Base-by-base conservation (phyloP, 2,888 invertebrate genomes). In the Thelaira solivaga region DNA sequence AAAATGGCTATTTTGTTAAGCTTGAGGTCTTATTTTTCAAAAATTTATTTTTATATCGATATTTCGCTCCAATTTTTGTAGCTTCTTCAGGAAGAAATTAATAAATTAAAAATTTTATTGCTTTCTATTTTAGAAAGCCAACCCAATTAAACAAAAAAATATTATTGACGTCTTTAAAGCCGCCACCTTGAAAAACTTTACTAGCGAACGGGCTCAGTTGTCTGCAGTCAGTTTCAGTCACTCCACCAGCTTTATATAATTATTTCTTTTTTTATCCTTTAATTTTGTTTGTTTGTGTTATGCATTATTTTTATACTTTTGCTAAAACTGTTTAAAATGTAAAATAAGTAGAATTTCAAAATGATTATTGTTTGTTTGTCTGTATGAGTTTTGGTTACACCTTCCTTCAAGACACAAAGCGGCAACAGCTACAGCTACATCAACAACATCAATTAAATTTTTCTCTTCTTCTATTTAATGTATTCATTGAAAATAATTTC, bases 401-500 rank as follows among this genome's bases (percentile, higher is more conserved):
- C 34, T 62, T 62, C 59, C 18, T 20, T 20, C 29, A 59, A n/a
- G n/a, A n/a, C 39, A 55, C 39, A n/a, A 8, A 22, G 8, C 1
- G 26, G n/a, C 13, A 47, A 16, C 47, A 47, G 26, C 24, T n/a
- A 34, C 34, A 34, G 6, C 24, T 22, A 34, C 22, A 16, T 8
- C n/a, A n/a, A 31, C 26, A 41, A 24, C 34, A 39, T 22, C 41
- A 61, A 61, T 61, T 31, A 26, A 36, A 49, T 39, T n/a, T 49
- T 55, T 55, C 13, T 49, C 18, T 0, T 47, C 16, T 49, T 64
- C 22, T 43, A 20, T 31, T 53, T 43, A n/a, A n/a, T n/a, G n/a
- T n/a, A 65, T 51, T 51, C 49, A 53, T 69, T 53, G 51, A 65
- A 62, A 61, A 71, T 65, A 61, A 75, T 75, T 74, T 71, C 31